Evolutionary conservation across 2,888 invertebrate genomes (phyloP).

Genomic region (Drosophila mulleri): DNA sequence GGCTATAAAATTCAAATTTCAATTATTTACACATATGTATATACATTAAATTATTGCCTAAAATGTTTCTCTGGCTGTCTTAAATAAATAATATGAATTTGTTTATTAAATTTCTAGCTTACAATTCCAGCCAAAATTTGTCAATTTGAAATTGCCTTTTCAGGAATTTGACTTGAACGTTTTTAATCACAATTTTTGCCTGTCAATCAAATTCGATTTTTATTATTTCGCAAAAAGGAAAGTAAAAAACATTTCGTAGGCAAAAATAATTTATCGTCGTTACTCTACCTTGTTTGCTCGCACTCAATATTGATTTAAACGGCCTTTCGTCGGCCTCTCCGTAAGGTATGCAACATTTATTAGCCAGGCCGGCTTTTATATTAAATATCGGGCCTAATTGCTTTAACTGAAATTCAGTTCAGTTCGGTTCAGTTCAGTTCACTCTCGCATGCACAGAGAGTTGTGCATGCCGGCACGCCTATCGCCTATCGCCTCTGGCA

Average conservation of each 20-base stretch:
- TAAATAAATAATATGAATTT: too few relatives aligned
- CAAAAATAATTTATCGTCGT: background rate
- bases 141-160: background rate
- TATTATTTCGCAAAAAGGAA: background rate
- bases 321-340: background rate
- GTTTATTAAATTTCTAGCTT: background rate
- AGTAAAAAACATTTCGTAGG: too few relatives aligned
- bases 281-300: background rate
- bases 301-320: background rate
- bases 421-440: background rate
- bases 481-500: background rate
- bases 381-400: conserved; percentile 5
- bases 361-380: background rate
- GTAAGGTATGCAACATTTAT: conserved; percentile 9
- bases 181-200: background rate
- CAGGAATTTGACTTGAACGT: background rate
- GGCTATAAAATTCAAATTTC: too few relatives aligned
- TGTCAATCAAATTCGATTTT: background rate
- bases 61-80: background rate
- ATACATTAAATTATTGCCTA: background rate
- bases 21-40: background rate
- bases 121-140: background rate
- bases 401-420: conserved; percentile 4
- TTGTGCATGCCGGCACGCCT: background rate
- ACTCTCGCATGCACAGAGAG: conserved; percentile 3